phyloP scores from a whole-genome alignment of 2,113 vertebrate species.

The Mystacornis crossleyi region DNA sequence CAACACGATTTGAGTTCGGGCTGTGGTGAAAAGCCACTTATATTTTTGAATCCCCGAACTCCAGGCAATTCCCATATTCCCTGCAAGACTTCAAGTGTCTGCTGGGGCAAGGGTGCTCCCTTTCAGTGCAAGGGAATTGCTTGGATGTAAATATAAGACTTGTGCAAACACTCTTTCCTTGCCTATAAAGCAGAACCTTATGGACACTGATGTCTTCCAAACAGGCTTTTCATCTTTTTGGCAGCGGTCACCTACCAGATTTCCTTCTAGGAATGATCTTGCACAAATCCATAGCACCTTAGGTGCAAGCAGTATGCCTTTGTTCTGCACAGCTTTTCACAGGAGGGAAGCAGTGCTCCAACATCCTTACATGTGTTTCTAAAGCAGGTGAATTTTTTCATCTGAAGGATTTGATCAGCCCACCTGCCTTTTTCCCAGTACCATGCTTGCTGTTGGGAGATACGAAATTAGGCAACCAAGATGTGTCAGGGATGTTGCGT shows the following conservation, averaged over 20 bases:
- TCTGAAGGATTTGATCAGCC: neutral
- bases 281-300: neutral
- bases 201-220: neutral
- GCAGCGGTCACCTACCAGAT: neutral
- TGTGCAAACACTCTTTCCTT: neutral
- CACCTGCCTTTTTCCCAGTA: neutral
- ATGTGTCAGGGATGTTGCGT: neutral
- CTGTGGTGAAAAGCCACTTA: neutral
- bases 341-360: neutral
- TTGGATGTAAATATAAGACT: neutral
- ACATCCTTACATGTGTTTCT: neutral
- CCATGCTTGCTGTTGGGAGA: neutral
- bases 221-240: conserved; percentile 20
- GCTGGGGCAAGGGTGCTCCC: neutral
- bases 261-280: conserved; percentile 36
- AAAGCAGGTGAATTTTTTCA: neutral
- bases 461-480: neutral
- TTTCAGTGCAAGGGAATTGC: neutral
- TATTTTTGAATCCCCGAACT: neutral
- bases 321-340: neutral
- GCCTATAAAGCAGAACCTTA: neutral
- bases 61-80: neutral
- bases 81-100: neutral
- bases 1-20: neutral
- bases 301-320: neutral